Base-by-base conservation (phyloP, 2,888 invertebrate genomes). In the Beris morrisii region DNA sequence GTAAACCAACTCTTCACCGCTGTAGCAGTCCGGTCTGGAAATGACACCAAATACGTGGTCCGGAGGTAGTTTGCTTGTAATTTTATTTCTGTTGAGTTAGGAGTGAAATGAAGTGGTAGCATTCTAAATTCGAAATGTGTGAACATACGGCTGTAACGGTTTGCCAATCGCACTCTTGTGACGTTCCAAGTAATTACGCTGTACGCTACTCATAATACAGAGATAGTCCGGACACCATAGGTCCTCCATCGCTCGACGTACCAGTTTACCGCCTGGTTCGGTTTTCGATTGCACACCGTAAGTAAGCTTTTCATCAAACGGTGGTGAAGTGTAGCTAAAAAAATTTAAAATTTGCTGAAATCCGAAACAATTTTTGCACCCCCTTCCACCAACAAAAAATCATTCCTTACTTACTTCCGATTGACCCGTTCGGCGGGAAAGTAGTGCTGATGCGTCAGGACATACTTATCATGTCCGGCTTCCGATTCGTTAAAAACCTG, bases 221-320 rank as follows among this genome's bases (percentile, higher is more conserved):
- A 58, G 11, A 28, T 58, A 58, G 9, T 58, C 45, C 28, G 58
- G 58, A 28, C 11, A 46, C 58, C 45, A 58, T n/a, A 46, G 28
- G 28, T 58, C 58, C 12, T 58, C 46, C 28, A 58, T n/a, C 7
- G 45, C 58, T 12, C 44, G 13, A 12, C 46, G 45, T 12, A 58
- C 58, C 44, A 45, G 58, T 31, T 45, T 46, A 4, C 58, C 58
- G 5, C 46, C 58, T 12, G 45, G 28, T n/a, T 38, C 46, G 3
- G 4, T n/a, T 22, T 46, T 45, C 13, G 58, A 46, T 30, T 46
- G 45, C 11, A 28, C 28, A 5, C 58, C 58, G 28, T 28, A 58
- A 4, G 58, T 58, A 11, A n/a, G 30, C 11, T 58, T 58, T 9
- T 22, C 12, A 30, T 58, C 30, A 15, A 45, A 58, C 5, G 58